These are phyloP conservation scores for Spea hammondii DNA, from an alignment of 2,797 vertebrate genomes.

Conservation along the genomic window DNA sequence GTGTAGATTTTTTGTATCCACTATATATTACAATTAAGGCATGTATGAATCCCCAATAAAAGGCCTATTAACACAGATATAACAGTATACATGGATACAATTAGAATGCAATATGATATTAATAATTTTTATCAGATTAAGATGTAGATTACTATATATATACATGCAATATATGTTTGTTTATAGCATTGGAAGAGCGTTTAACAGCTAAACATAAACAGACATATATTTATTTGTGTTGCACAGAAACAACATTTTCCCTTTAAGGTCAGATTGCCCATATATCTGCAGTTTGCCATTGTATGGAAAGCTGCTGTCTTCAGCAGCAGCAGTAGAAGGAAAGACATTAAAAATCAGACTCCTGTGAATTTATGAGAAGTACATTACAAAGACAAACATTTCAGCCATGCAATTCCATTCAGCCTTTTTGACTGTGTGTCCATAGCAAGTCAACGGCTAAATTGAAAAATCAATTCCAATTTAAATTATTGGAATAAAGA, in stretches of 20 bases:
- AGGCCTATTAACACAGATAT: too few species aligned
- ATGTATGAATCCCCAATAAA: too few species aligned
- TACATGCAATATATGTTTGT: too few species aligned
- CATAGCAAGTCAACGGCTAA: slow-evolving; percentile 93
- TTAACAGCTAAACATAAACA: too few species aligned
- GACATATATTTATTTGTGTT: slow-evolving; percentile 26
- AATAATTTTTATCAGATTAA: too few species aligned
- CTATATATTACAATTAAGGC: too few species aligned
- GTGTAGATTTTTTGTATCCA: too few species aligned
- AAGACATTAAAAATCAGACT: slow-evolving; percentile 68
- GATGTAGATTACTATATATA: too few species aligned
- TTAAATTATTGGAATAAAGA: slow-evolving; percentile 99
- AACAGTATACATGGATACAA: too few species aligned
- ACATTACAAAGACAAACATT: slow-evolving; percentile 85
- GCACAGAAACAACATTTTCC: slow-evolving; percentile 46
- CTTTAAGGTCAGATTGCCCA: slow-evolving; percentile 67
- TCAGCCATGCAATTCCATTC: slow-evolving; percentile 81
- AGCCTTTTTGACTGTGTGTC: slow-evolving; percentile 86
- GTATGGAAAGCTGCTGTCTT: slow-evolving; percentile 76
- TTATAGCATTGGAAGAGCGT: too few species aligned
- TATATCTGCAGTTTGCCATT: slow-evolving; percentile 71
- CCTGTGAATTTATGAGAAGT: slow-evolving; percentile 81
- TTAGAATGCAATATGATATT: too few species aligned
- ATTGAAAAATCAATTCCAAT: slow-evolving; percentile 99
- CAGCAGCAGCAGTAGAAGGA: slow-evolving; percentile 66